These are phyloP conservation scores for Calosoma granatense DNA, from an alignment of 1,140 invertebrate genomes.

Conservation along the genomic window DNA sequence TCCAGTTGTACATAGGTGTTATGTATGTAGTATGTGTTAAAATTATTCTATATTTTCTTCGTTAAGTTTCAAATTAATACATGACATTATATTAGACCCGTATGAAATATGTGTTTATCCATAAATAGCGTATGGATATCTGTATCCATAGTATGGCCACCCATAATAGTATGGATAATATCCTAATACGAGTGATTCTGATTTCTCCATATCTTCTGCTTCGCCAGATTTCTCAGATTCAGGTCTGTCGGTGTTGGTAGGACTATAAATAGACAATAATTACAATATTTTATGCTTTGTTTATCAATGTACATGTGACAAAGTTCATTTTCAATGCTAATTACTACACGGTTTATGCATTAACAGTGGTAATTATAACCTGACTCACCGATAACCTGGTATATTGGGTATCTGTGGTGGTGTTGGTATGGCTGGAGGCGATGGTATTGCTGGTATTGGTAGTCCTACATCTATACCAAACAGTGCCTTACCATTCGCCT, in stretches of 20 bases:
- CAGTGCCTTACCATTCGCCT: no score
- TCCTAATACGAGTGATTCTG: neutral
- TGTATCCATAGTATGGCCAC: slow-evolving; percentile 2
- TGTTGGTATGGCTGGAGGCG: neutral
- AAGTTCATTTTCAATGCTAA: no score
- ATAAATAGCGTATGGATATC: neutral
- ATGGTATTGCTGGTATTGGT: neutral
- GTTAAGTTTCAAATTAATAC: no score
- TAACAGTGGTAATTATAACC: no score
- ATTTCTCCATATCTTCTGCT: neutral
- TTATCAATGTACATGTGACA: no score
- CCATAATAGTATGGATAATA: slow-evolving; percentile 5
- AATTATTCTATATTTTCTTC: no score
- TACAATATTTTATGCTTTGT: neutral
- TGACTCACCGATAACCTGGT: no score
- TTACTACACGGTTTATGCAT: no score
- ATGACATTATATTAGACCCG: no score
- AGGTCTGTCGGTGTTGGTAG: neutral
- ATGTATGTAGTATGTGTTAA: no score
- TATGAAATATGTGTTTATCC: neutral
- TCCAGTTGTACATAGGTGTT: neutral
- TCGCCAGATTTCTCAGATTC: neutral
- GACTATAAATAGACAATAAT: neutral
- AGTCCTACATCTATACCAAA: no score
- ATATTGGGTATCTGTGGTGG: neutral